Base-by-base conservation (phyloP, 2,888 invertebrate species). In the Drosophila atripex region DNA sequence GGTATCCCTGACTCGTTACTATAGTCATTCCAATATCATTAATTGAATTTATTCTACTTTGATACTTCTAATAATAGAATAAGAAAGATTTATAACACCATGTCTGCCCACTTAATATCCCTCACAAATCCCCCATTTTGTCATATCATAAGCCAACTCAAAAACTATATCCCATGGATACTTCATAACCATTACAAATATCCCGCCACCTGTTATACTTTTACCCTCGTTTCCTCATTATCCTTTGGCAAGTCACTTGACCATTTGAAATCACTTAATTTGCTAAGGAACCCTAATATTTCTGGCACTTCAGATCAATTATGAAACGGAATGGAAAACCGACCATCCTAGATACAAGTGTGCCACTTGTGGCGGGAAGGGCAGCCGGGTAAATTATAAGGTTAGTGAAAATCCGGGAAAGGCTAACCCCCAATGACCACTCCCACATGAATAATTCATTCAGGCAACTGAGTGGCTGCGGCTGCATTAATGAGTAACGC, bases 401-500 rank as follows among this genome's bases (percentile, higher is more conserved):
- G 65, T 16, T 53, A 14, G 39, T 41, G 57, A 35, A 56, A 60
- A 46, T 66, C 59, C 50, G 23, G 52, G 53, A 50, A 41, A 51
- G 49, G 53, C 32, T 21, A 21, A 49, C 59, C 86, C 80, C 75
- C 64, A 76, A 70, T 51, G 21, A 28, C 14, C 70, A 61, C 45
- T 38, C 63, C 16, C 50, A 71, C 64, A 87, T 85, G 86, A 88
- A 86, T 86, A 80, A 86, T 86, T 88, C 88, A 85, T 70, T 50
- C 38, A 28, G 54, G 55, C 59, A 59, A 53, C 45, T 25, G 53
- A 71, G 61, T 71, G 51, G 68, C 78, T 78, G 76, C 49, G 50
- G 50, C 64, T 59, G 85, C 80, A 85, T 87, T 87, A 85, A 85
- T 87, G 87, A 85, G 85, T 72, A 64, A 72, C 63, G 75, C 84